Evolutionary conservation across 2,888 invertebrate genomes (phyloP).

Genomic region (Agrochola lota): DNA sequence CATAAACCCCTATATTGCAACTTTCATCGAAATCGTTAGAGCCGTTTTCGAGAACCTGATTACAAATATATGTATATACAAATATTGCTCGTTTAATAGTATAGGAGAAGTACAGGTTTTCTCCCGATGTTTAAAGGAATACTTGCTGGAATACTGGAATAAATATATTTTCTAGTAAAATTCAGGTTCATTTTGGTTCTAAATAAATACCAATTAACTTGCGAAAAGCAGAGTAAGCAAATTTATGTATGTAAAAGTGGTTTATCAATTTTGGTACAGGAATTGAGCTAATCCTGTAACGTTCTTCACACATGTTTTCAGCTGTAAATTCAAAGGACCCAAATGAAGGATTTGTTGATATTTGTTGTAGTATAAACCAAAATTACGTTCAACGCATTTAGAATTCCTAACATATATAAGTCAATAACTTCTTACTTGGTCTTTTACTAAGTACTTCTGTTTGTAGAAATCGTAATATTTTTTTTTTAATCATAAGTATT

Average conservation of each 20-base stretch:
- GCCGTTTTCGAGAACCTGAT: too few relatives aligned
- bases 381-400: neutral
- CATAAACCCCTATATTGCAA: too few relatives aligned
- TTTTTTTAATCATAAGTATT: too few relatives aligned
- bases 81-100: too few relatives aligned
- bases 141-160: neutral
- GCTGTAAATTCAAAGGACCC: constrained; percentile 5
- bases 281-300: constrained; percentile 11
- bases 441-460: neutral
- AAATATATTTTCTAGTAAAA: neutral
- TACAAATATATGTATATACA: too few relatives aligned
- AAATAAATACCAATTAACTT: constrained; percentile 2
- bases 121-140: too few relatives aligned
- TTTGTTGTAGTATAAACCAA: neutral
- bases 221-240: neutral
- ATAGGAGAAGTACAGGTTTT: too few relatives aligned
- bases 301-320: neutral
- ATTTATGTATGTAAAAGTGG: neutral
- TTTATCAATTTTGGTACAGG: neutral
- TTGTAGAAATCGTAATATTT: too few relatives aligned
- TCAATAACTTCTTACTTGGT: neutral
- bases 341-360: neutral
- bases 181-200: neutral
- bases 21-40: too few relatives aligned
- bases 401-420: neutral